A percentile compares a stretch with the other conserved stretches of the same genome.
Evolutionary conservation across 2,888 invertebrate species (phyloP).

Genomic region (Oligia fasciuncula): DNA sequence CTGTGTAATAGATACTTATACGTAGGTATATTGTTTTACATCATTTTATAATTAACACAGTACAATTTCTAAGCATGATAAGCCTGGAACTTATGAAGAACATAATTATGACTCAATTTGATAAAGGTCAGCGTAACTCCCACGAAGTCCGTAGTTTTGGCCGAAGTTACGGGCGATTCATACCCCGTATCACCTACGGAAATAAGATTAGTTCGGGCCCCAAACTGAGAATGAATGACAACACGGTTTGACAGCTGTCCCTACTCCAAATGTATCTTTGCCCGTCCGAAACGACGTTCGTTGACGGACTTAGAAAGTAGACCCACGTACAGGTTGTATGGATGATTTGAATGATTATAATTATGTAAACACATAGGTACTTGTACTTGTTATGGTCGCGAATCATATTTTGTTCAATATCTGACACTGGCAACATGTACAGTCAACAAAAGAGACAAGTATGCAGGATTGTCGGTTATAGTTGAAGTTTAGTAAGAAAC

Average conservation of each 20-base stretch:
- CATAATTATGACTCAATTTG: neutral
- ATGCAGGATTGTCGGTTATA: too few relatives aligned
- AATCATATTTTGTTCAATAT: neutral
- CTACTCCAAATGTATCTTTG: neutral
- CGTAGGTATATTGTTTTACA: neutral
- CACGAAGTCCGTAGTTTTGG: neutral
- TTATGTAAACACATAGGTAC: neutral
- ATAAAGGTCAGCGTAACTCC: neutral
- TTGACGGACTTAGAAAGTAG: neutral
- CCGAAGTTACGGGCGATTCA: neutral
- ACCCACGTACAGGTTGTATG: neutral
- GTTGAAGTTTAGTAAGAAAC: too few relatives aligned
- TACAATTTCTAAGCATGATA: neutral
- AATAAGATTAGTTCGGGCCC: neutral
- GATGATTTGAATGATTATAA: neutral
- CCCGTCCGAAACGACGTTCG: neutral
- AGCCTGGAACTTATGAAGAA: neutral
- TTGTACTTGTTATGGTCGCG: neutral
- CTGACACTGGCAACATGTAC: neutral
- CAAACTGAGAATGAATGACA: neutral
- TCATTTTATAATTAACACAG: conserved; percentile 21
- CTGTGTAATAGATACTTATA: conserved; percentile 18
- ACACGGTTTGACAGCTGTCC: neutral
- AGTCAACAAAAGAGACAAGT: too few relatives aligned
- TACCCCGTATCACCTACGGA: neutral